Percentiles rank a stretch among this genome's conserved stretches.
phyloP scores from a whole-genome alignment of 2,797 vertebrate genomes.

The Chaenodraco wilsoni region DNA sequence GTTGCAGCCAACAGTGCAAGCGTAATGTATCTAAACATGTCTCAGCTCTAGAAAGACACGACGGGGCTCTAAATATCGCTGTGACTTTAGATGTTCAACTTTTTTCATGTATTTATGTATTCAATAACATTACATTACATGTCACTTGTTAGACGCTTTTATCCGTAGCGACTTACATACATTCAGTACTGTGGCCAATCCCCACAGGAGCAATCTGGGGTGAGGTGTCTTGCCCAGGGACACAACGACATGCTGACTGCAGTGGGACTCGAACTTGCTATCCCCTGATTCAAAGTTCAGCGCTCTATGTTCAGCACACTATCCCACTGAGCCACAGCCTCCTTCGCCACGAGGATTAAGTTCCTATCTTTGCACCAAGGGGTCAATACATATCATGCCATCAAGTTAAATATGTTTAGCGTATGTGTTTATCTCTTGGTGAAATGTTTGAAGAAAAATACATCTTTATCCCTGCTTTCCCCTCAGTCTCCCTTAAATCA shows the following conservation, averaged over 20 bases:
- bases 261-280: no score
- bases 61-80: constrained; percentile 20
- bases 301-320: no score
- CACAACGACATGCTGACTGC: no score
- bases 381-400: constrained; percentile 30
- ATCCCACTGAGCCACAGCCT: no score
- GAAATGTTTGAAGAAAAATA: constrained; percentile 28
- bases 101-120: constrained; percentile 29
- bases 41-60: constrained; percentile 21
- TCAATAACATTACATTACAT: constrained; percentile 9
- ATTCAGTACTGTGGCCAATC: no score
- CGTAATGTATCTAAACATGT: constrained; percentile 13
- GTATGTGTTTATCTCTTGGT: constrained; percentile 32
- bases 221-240: no score
- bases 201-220: no score
- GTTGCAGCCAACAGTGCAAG: constrained; percentile 11
- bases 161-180: no score
- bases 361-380: constrained; percentile 15
- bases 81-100: constrained; percentile 8
- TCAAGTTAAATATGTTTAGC: constrained; percentile 15
- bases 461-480: constrained; percentile 25
- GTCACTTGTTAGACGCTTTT: no score
- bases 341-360: neutral
- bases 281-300: no score
- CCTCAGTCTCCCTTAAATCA: constrained; percentile 3